Conservation (phyloP, 2,888 invertebrate genomes). For the Drosophila picticornis region DNA sequence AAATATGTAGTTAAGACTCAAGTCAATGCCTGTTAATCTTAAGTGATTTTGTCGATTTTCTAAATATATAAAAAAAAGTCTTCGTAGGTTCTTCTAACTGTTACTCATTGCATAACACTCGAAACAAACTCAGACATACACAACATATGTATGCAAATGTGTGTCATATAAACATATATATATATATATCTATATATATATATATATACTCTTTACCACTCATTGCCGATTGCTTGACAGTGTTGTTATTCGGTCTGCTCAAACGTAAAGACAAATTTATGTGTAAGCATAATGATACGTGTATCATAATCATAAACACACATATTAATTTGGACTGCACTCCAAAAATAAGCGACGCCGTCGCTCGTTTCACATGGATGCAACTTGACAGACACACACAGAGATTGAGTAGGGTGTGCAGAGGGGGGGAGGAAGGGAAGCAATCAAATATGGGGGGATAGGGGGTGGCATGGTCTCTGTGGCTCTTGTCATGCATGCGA, state of each 20-base stretch:
- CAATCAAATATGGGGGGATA: conserved; percentile 4
- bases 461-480: conserved; percentile 6
- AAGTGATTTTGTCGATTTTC: neutral
- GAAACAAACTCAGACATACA: neutral
- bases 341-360: conserved; percentile 74
- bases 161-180: neutral
- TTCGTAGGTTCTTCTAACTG: neutral
- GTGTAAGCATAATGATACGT: conserved; percentile 62
- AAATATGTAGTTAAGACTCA: neutral
- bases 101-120: neutral
- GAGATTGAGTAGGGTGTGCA: neutral
- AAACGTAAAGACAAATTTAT: conserved; percentile 53
- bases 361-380: conserved; percentile 74
- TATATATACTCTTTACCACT: conserved; percentile 6
- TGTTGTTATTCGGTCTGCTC: conserved; percentile 39
- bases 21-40: neutral
- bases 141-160: neutral
- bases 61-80: neutral
- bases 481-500: conserved; percentile 67
- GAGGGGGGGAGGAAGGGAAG: neutral
- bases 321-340: conserved; percentile 77
- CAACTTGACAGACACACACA: conserved; percentile 49
- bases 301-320: conserved; percentile 79
- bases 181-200: neutral
- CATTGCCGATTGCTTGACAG: conserved; percentile 43